Conservation (phyloP, 2,888 invertebrate genomes). For the Eulithis testata region DNA sequence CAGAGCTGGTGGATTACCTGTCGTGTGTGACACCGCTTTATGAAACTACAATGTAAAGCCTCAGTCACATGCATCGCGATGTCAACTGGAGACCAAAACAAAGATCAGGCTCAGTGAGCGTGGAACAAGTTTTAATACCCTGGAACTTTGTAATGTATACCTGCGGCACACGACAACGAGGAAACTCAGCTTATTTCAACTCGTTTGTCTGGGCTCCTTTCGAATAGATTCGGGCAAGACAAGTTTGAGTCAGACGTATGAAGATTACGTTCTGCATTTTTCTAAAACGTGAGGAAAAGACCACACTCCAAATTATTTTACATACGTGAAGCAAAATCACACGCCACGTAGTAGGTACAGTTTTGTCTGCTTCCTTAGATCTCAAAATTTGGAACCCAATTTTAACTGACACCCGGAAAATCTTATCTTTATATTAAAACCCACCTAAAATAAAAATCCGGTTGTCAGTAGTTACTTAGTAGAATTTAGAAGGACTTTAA, state of each 20-base stretch:
- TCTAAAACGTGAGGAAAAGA: too few species aligned
- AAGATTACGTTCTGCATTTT: background rate
- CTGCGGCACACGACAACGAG: constrained; percentile 12
- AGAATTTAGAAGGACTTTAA: too few species aligned
- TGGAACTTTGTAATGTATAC: constrained; percentile 34
- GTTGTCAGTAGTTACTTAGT: too few species aligned
- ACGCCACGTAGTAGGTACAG: too few species aligned
- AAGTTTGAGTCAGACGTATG: constrained; percentile 6
- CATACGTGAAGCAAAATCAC: too few species aligned
- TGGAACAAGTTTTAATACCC: constrained; percentile 39
- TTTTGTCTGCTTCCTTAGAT: too few species aligned
- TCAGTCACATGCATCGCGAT: constrained; percentile 31
- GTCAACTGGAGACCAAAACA: constrained; percentile 42
- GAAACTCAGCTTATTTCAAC: constrained; percentile 21
- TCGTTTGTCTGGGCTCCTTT: constrained; percentile 14
- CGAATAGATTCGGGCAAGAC: constrained; percentile 3
- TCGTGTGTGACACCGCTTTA: constrained; percentile 46
- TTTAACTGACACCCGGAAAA: too few species aligned
- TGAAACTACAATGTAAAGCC: constrained; percentile 56
- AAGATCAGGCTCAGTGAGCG: constrained; percentile 27
- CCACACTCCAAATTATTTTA: too few species aligned
- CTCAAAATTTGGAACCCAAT: too few species aligned
- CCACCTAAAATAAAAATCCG: too few species aligned
- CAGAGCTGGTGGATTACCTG: constrained; percentile 55
- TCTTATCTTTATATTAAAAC: too few species aligned